Evolutionary conservation across 2,888 invertebrate genomes (phyloP), one percentile per base, ranked within the genome.

Genomic region (Clunio marinus): DNA sequence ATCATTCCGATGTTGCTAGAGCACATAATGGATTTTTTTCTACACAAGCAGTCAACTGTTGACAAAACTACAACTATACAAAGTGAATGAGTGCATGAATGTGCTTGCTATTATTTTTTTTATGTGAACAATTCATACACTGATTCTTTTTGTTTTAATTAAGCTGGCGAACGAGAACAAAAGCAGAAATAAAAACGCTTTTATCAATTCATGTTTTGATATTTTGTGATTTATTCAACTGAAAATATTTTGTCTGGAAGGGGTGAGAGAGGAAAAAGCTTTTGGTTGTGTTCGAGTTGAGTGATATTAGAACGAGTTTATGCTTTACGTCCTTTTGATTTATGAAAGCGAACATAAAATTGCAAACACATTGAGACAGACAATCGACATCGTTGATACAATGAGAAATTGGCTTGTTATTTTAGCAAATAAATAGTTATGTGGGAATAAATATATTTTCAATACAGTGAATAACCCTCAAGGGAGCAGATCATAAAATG

Each of bases 141-240:
- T 27, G 27, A 51, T 57, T 57, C 57, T 25, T 57, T 57, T 57
- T 57, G 25, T 51, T 51, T 51, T 51, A 51, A 51, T 51, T 51
- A 51, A 51, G 27, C 57, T 27, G 27, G 57, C 27, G 27, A n/a
- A n/a, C n/a, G n/a, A n/a, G n/a, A n/a, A n/a, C 27, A 57, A 55
- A 55, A 55, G n/a, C 55, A 55, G 4, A n/a, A n/a, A n/a, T n/a
- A n/a, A n/a, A n/a, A 7, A 24, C 25, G 57, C 57, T 57, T 51
- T 45, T 57, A 60, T 41, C 37, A 41, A 60, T 60, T 60, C n/a
- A 37, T 60, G 37, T 60, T 60, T 57, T 41, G 57, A 60, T 60
- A 24, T 60, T 60, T 60, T 60, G n/a, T 60, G 63, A 63, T 63
- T 63, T 63, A 63, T 63, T 63, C 63, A 63, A 46, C 46, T 63